A percentile compares a stretch with the other conserved stretches of the same genome.
These are phyloP conservation scores for Hemiscyllium ocellatum DNA, from an alignment of 2,113 vertebrate genomes.

Conservation along the genomic window DNA sequence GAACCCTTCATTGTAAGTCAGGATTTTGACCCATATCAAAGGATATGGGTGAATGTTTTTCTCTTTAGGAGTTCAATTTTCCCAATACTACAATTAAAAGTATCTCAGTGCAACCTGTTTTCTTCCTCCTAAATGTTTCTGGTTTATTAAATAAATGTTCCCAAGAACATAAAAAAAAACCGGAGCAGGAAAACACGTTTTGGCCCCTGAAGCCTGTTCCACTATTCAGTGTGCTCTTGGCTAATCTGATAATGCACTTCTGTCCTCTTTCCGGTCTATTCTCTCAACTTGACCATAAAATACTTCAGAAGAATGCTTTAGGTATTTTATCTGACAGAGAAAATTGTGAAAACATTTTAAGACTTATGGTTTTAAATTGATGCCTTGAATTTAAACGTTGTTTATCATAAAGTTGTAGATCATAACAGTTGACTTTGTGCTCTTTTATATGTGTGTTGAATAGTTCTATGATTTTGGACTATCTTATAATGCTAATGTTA, in stretches of 20 bases:
- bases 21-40: no score
- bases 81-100: neutral
- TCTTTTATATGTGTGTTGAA: neutral
- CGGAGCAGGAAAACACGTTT: no score
- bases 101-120: neutral
- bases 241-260: neutral
- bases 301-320: neutral
- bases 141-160: neutral
- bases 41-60: neutral
- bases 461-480: neutral
- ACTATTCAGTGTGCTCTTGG: neutral
- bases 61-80: neutral
- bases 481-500: neutral
- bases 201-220: neutral
- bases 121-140: constrained; percentile 11
- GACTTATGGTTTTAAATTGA: neutral
- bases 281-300: neutral
- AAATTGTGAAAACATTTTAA: neutral
- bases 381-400: neutral
- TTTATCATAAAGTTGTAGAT: neutral
- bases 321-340: neutral
- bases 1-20: no score
- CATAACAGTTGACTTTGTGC: neutral
- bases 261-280: neutral
- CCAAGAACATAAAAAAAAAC: neutral